Conservation (phyloP, 2,113 vertebrate genomes). For the Bettongia penicillata region DNA sequence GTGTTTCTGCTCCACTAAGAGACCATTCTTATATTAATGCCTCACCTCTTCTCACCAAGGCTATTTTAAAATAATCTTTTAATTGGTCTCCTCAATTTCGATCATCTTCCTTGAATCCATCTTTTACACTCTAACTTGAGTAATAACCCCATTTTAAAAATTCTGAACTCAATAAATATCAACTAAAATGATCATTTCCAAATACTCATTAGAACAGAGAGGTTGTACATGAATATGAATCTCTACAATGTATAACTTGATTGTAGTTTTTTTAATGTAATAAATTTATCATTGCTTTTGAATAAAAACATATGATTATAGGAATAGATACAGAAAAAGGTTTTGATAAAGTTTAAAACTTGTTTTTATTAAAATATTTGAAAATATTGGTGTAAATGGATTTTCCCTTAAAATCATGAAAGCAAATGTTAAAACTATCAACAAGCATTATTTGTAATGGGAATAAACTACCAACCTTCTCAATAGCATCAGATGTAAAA, state of each 20-base stretch:
- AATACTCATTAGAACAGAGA: not conserved
- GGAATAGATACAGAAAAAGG: too few species aligned
- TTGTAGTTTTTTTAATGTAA: not conserved
- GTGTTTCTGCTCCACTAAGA: not conserved
- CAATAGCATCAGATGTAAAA: too few species aligned
- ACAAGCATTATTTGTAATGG: too few species aligned
- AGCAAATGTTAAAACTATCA: too few species aligned
- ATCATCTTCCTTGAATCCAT: not conserved
- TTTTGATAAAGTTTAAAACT: too few species aligned
- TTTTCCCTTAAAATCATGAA: too few species aligned
- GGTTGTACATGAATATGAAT: not conserved
- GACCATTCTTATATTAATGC: not conserved
- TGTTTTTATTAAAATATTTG: too few species aligned
- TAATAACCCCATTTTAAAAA: not conserved
- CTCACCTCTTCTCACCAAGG: not conserved
- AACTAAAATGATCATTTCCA: not conserved
- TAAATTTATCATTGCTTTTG: not conserved
- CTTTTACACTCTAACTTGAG: not conserved
- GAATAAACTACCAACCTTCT: too few species aligned
- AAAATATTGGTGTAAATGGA: too few species aligned
- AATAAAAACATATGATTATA: not conserved
- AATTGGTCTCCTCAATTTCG: not conserved
- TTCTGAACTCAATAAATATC: not conserved
- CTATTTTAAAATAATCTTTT: not conserved
- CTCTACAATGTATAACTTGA: not conserved